Base-by-base conservation (phyloP, 1,140 invertebrate species). In the Bicyclus anynana region DNA sequence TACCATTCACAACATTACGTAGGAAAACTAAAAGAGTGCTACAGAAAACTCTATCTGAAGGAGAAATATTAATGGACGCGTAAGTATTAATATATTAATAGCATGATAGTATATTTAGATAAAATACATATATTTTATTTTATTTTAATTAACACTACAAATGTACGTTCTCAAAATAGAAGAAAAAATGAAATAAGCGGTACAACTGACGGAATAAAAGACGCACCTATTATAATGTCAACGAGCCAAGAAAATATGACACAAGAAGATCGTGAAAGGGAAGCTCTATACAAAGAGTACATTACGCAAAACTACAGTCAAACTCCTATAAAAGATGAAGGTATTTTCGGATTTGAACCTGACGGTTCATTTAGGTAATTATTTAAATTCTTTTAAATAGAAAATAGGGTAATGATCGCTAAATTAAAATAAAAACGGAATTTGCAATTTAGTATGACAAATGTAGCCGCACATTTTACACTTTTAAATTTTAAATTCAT, bases 11-110 rank as follows among this genome's bases (percentile, higher is more conserved):
- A 80, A 89, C 63, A 74, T 75, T 88, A 37, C 72, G 81, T 20
- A 84, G 89, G 57, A 90, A 91, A 69, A 90, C 90, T 74, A 91
- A 92, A 68, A 89, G 92, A 69, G 82, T 91, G n/a, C 78, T 95
- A 27, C 91, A 93, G 37, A 96, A 96, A 89, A 95, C 95, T 0
- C 81, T 94, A 23, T 95, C 94, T 0, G 95, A 96, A 77, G 94
- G 94, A 2, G 94, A 95, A 84, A 95, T 96, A 54, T 82, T 94
- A 48, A 80, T 94, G 27, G 93, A 94, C 67, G 91, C 92, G 81
- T 89, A 77, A 83, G 80, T 86, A 64, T 52, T 44, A 10, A 38
- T 33, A 48, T 44, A 54, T 54, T 56, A 13, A 23, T 33, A 23
- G n/a, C 18, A 53, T 48, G 5, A 27, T 17, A n/a, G 42, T 35